These are phyloP conservation scores for Equus quagga DNA, from an alignment of 2,113 vertebrate genomes.

Conservation along the genomic window DNA sequence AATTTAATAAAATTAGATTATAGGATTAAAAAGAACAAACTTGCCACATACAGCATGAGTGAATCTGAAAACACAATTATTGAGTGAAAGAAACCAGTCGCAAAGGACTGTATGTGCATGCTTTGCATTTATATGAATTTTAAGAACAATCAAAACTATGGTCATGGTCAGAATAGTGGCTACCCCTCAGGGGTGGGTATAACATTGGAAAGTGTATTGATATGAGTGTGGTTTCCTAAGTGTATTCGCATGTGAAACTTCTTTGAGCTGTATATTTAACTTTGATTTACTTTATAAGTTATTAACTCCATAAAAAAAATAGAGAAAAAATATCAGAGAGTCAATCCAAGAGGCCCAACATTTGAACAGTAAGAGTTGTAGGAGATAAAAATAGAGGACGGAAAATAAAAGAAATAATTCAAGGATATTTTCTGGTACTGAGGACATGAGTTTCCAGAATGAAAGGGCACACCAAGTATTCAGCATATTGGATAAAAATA, in stretches of 20 bases:
- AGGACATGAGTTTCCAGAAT: background rate
- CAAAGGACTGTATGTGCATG: background rate
- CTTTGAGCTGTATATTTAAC: background rate
- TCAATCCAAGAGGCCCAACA: background rate
- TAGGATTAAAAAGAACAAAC: background rate
- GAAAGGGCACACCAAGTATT: background rate
- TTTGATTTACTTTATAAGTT: background rate
- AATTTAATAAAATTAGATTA: background rate
- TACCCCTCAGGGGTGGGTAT: background rate
- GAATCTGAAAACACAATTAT: background rate
- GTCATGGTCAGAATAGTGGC: background rate
- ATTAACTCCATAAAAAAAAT: background rate
- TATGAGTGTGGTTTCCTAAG: background rate
- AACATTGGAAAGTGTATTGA: background rate
- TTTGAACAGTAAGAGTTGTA: background rate
- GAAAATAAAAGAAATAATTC: background rate
- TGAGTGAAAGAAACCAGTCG: background rate
- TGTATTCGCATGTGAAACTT: background rate
- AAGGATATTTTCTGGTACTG: background rate
- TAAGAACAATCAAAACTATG: background rate
- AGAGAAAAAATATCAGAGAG: background rate
- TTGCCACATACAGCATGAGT: background rate
- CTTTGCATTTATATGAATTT: background rate
- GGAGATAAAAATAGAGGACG: background rate
- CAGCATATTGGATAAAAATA: slow-evolving; percentile 10